Conservation (phyloP, 2,888 invertebrate genomes). For the Torymus texanus region DNA sequence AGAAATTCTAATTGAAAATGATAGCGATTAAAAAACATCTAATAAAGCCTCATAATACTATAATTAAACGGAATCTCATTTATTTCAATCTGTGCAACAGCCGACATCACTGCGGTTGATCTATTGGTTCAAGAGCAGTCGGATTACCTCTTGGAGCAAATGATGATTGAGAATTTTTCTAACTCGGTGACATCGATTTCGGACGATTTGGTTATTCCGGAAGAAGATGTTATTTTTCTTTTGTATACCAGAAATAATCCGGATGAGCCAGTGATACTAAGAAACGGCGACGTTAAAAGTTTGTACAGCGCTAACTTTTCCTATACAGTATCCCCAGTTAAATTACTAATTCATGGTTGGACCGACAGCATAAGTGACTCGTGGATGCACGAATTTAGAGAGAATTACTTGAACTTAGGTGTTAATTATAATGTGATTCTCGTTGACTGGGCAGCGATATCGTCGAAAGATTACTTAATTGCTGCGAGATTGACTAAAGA, state of each 20-base stretch:
- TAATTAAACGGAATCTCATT: background rate
- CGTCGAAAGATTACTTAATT: conserved; percentile 64
- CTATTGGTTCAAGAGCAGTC: conserved; percentile 25
- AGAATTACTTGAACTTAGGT: no score
- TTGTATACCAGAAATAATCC: conserved; percentile 65
- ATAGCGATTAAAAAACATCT: no score
- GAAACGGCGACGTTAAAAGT: conserved; percentile 57
- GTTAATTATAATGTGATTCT: conserved; percentile 75
- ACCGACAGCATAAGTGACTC: conserved; percentile 70
- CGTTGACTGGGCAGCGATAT: conserved; percentile 76
- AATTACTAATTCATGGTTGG: conserved; percentile 77
- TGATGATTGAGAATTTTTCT: conserved; percentile 54
- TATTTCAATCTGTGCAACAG: conserved; percentile 27
- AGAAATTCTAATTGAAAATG: no score
- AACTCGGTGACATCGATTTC: conserved; percentile 51
- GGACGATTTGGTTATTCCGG: conserved; percentile 54
- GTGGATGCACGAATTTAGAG: conserved; percentile 63
- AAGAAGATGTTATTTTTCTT: conserved; percentile 62
- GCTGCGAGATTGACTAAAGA: conserved; percentile 61
- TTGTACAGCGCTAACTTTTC: conserved; percentile 61
- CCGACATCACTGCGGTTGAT: conserved; percentile 16
- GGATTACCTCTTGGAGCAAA: conserved; percentile 54
- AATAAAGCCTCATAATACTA: no score
- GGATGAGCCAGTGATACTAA: conserved; percentile 56
- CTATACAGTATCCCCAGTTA: conserved; percentile 61